Base-by-base conservation (phyloP, 1,140 invertebrate genomes). In the Zaprionus taronus region DNA sequence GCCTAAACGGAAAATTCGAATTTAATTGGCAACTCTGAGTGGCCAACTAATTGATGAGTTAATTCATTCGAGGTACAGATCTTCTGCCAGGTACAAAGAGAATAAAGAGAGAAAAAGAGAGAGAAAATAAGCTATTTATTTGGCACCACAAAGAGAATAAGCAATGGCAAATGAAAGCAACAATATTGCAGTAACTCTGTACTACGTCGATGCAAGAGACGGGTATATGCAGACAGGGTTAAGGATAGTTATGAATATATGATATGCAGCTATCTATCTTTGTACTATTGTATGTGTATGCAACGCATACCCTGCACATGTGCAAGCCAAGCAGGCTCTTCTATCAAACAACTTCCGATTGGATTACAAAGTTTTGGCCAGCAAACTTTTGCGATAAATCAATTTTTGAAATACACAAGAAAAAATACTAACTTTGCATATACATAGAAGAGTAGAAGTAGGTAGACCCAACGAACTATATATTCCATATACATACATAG, bases 11-110 rank as follows among this genome's bases (percentile, higher is more conserved):
- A 47, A 77, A 73, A 84, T 84, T 72, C 34, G 66, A 74, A 81
- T 79, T 87, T 86, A 86, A 86, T 86, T 80, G 83, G 79, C 84
- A 74, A 78, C 70, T 75, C 73, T 70, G 68, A 79, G 84, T 81
- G 69, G 78, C 64, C 61, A 58, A 60, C 80, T 78, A 80, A 80
- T 83, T 86, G 83, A 86, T 80, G 83, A 77, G 62, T 62, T 77
- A 60, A 73, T 70, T 28, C 72, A 49, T n/a, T 38, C 57, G 14
- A 58, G 51, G 51, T 38, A 41, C 63, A 53, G 51, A 11, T 57
- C 55, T 58, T 31, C 56, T 41, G 17, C 17, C 17, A 49, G 15
- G 15, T 41, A 11, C 38, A n/a, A 6, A 41, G 5, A 41, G 15
- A n/a, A 41, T 7, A 14, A 20, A 14, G 11, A 7, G 47, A 20